Percentiles rank a stretch among this genome's conserved stretches.
Conservation (phyloP, 2,888 invertebrate species). For the Eilema depressum region DNA sequence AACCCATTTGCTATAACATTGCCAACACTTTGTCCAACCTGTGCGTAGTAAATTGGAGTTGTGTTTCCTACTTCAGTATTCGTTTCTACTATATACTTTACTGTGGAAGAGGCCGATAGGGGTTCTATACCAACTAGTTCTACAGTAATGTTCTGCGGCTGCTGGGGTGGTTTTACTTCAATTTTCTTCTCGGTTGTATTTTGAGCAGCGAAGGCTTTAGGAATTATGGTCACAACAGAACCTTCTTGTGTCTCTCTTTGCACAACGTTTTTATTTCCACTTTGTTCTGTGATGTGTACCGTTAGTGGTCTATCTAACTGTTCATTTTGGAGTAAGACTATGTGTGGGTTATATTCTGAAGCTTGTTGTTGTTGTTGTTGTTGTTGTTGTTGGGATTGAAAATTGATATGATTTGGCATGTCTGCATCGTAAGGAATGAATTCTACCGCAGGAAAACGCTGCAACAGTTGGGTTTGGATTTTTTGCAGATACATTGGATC, state of each 20-base stretch:
- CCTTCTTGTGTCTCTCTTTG: constrained; percentile 78
- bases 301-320: constrained; percentile 61
- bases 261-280: constrained; percentile 70
- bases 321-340: constrained; percentile 71
- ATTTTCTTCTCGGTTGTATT: constrained; percentile 67
- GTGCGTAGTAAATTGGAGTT: constrained; percentile 82
- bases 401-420: constrained; percentile 48
- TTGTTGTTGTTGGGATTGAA: constrained; percentile 45
- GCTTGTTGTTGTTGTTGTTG: constrained; percentile 44
- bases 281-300: constrained; percentile 58
- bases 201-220: constrained; percentile 60
- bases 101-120: constrained; percentile 69
- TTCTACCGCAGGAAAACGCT: constrained; percentile 76
- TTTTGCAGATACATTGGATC: constrained; percentile 82
- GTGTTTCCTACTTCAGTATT: constrained; percentile 65
- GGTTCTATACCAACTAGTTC: constrained; percentile 64
- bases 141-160: constrained; percentile 65
- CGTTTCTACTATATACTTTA: constrained; percentile 68
- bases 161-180: constrained; percentile 59
- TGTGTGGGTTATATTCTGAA: constrained; percentile 51
- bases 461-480: constrained; percentile 74
- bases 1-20: constrained; percentile 76
- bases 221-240: constrained; percentile 66
- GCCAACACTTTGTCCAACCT: constrained; percentile 77
- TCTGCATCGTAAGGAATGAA: constrained; percentile 79